phyloP scores from a whole-genome alignment of 1,140 invertebrate genomes.

The Procambarus clarkii region DNA sequence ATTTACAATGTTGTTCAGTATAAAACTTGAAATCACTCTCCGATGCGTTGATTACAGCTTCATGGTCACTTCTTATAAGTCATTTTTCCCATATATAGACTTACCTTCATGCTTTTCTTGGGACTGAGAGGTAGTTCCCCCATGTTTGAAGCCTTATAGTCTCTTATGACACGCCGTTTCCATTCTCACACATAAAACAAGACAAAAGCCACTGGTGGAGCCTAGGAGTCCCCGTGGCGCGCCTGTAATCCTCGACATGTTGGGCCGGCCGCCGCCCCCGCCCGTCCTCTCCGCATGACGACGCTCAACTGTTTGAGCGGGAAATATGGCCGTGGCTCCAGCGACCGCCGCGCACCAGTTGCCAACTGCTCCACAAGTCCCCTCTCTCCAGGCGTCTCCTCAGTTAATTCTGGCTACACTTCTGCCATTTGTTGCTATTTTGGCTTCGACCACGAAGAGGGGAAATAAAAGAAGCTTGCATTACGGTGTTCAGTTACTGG shows the following conservation, averaged over 20 bases:
- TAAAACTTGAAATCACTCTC: not conserved
- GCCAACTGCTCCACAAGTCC: conserved; percentile 36
- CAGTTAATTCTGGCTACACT: conserved; percentile 5
- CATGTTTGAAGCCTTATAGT: conserved; percentile 19
- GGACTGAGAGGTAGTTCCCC: conserved; percentile 50
- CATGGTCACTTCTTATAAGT: not conserved
- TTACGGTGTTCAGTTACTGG: conserved; percentile 3
- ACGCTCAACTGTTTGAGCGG: conserved; percentile 44
- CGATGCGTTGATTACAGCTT: not conserved
- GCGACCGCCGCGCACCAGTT: conserved; percentile 39
- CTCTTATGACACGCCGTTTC: not conserved
- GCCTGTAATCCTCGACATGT: conserved; percentile 5
- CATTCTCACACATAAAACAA: not conserved
- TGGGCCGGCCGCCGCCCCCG: not conserved
- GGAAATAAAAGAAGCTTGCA: not conserved
- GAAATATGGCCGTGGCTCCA: conserved; percentile 52
- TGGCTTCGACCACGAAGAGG: not conserved
- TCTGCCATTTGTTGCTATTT: conserved; percentile 33
- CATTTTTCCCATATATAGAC: not conserved
- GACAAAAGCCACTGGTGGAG: not conserved
- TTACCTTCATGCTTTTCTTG: conserved; percentile 54
- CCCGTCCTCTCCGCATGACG: conserved; percentile 40
- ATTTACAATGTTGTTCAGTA: not conserved
- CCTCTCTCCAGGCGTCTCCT: not conserved
- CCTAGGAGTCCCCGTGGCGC: not conserved